Conservation (phyloP, 2,797 vertebrate species). For the Danio jaintianensis region DNA sequence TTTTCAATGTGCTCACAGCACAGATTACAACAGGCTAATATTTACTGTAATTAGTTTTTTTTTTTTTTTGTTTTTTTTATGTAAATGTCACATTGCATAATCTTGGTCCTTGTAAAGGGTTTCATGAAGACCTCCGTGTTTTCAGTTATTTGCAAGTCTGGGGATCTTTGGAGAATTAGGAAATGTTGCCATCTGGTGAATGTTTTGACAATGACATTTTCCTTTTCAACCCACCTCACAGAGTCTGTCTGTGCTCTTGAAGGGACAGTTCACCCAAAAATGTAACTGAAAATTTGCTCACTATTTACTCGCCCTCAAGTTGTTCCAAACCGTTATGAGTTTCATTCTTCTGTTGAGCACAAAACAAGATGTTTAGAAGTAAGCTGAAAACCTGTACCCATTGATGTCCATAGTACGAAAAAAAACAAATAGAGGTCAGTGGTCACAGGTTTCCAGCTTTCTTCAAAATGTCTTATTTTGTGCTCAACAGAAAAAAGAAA, state of each 20-base stretch:
- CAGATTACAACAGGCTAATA: not conserved
- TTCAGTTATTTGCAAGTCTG: not conserved
- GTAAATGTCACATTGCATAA: not conserved
- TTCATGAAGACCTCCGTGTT: not conserved
- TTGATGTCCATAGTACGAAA: no score
- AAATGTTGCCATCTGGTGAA: conserved; percentile 52
- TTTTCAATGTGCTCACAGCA: not conserved
- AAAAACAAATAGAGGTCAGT: no score
- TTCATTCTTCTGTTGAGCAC: no score
- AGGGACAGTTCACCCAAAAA: not conserved
- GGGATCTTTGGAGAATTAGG: conserved; percentile 7
- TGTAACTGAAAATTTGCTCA: no score
- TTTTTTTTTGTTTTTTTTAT: no score
- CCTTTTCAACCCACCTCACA: not conserved
- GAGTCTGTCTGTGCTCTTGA: not conserved
- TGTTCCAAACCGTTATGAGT: no score
- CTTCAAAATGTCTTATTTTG: no score
- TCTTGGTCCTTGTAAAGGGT: not conserved
- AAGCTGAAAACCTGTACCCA: no score
- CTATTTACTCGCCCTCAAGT: no score
- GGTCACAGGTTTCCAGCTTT: no score
- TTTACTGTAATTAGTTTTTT: not conserved
- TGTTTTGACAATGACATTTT: conserved; percentile 20
- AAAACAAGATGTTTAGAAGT: no score
- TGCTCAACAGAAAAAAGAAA: no score